phyloP scores from a whole-genome alignment of 2,888 invertebrate genomes.

The Ochropacha duplaris region DNA sequence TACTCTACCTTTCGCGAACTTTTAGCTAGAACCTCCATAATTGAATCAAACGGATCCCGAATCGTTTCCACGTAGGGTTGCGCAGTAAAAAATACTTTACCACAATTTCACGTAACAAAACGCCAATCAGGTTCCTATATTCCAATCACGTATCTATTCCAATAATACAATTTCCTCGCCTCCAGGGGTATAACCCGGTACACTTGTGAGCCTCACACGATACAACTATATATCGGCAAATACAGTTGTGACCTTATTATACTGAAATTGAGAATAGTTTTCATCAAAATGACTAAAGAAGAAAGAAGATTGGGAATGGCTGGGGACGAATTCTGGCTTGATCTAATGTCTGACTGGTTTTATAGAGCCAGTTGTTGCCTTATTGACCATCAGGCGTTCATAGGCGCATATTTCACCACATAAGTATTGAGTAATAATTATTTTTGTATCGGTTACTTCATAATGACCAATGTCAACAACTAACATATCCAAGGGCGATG shows the following conservation, averaged over 20 bases:
- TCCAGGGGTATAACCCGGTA: background rate
- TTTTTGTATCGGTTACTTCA: too few relatives aligned
- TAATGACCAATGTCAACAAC: too few relatives aligned
- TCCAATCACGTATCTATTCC: slow-evolving; percentile 25
- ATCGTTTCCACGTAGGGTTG: background rate
- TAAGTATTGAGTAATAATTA: too few relatives aligned
- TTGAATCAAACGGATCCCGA: background rate
- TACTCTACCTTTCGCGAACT: too few relatives aligned
- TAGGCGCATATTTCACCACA: too few relatives aligned
- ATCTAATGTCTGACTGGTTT: too few relatives aligned
- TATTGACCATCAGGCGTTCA: too few relatives aligned
- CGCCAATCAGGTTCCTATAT: slow-evolving; percentile 25
- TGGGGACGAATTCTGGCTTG: too few relatives aligned
- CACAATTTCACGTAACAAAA: slow-evolving; percentile 20
- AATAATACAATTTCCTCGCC: slow-evolving; percentile 32
- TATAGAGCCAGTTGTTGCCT: too few relatives aligned
- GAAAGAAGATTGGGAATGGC: too few relatives aligned
- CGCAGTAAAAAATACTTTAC: background rate
- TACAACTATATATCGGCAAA: background rate
- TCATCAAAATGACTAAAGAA: too few relatives aligned
- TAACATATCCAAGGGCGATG: too few relatives aligned
- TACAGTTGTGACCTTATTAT: background rate
- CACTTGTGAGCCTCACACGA: background rate
- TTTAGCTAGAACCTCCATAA: background rate
- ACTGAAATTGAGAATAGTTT: background rate